A percentile compares a stretch with the other conserved stretches of the same genome.
Conservation (phyloP, 1,140 invertebrate species). For the Sminthurides bifidus region DNA sequence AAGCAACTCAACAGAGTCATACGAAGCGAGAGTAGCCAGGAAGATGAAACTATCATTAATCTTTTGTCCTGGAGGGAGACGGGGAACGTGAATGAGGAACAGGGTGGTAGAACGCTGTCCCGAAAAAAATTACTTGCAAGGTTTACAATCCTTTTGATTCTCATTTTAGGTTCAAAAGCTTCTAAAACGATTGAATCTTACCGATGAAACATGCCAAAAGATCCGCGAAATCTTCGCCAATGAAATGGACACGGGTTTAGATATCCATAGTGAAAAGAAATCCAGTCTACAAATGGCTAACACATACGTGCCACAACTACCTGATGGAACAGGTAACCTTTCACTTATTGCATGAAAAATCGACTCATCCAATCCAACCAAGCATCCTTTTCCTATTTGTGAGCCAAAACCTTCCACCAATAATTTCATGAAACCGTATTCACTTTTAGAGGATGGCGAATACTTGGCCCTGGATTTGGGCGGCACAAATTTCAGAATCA, state of each 20-base stretch:
- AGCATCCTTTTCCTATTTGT: not conserved
- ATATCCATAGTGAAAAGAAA: constrained; percentile 38
- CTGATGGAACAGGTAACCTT: constrained; percentile 49
- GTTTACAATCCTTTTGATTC: not conserved
- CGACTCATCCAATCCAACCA: not conserved
- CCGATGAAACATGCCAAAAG: constrained; percentile 33
- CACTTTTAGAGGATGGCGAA: constrained; percentile 32
- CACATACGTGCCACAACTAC: constrained; percentile 50
- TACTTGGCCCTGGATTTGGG: constrained; percentile 66
- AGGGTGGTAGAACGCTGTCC: too few species aligned
- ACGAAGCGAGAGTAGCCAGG: too few species aligned
- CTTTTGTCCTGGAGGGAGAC: too few species aligned
- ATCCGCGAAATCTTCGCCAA: constrained; percentile 43
- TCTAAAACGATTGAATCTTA: constrained; percentile 1
- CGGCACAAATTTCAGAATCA: constrained; percentile 65
- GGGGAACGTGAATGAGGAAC: too few species aligned
- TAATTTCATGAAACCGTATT: not conserved
- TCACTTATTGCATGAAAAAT: not conserved
- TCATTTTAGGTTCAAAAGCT: constrained; percentile 7
- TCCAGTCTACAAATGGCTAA: constrained; percentile 55
- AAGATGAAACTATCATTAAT: not conserved
- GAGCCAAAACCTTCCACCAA: not conserved
- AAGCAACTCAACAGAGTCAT: too few species aligned
- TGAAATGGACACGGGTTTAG: constrained; percentile 49
- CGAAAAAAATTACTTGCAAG: not conserved